Conservation (phyloP, 2,797 vertebrate species). For the Antrozous pallidus region DNA sequence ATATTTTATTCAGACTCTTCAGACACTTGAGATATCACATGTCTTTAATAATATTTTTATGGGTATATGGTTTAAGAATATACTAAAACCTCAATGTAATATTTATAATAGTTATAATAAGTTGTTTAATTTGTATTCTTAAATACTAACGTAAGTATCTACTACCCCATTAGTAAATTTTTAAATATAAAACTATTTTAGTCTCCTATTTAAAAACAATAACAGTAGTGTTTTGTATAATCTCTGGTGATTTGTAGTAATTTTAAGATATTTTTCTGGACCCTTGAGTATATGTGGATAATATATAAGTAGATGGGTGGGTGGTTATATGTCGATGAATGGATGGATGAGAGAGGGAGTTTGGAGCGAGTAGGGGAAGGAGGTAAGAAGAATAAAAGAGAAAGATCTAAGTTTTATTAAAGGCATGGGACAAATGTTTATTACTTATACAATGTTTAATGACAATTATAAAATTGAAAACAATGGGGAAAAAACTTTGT, state of each 20-base stretch:
- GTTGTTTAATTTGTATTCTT: not conserved
- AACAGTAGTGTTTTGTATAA: not conserved
- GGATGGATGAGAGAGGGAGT: not conserved
- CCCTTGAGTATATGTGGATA: not conserved
- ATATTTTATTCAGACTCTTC: not conserved
- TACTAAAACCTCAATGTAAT: not conserved
- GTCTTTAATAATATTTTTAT: constrained; percentile 8
- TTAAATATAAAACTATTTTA: not conserved
- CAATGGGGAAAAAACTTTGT: not conserved
- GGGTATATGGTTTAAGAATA: not conserved
- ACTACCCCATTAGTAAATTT: not conserved
- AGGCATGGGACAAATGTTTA: not conserved
- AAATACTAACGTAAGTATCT: not conserved
- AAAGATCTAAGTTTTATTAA: not conserved
- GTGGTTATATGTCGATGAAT: not conserved
- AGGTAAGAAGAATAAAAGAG: not conserved
- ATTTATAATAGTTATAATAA: not conserved
- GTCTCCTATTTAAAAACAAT: not conserved
- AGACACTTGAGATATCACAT: not conserved
- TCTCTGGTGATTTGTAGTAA: not conserved
- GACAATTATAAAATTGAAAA: not conserved
- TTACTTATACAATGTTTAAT: not conserved
- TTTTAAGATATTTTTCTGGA: not conserved
- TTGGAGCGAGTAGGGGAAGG: not conserved
- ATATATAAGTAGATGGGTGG: not conserved